Conservation (phyloP, 1,140 invertebrate genomes). For the Heliconius melpomene region DNA sequence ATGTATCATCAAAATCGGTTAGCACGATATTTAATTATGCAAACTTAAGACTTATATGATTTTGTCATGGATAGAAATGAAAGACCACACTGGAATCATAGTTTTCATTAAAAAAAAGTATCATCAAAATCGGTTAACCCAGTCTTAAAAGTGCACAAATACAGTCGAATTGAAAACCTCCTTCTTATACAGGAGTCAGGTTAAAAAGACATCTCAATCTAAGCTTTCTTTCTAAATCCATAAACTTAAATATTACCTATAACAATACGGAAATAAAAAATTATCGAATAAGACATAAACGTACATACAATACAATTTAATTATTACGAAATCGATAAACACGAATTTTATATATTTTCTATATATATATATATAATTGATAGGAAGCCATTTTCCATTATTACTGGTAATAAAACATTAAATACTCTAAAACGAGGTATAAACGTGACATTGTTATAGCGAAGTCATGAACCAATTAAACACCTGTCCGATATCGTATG, state of each 20-base stretch:
- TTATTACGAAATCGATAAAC: constrained; percentile 3
- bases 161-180: too few relatives aligned
- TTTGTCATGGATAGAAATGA: too few relatives aligned
- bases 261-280: neutral
- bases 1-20: too few relatives aligned
- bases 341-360: constrained; percentile 10
- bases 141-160: too few relatives aligned
- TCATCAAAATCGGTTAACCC: too few relatives aligned
- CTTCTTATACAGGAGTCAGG: too few relatives aligned
- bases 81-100: too few relatives aligned
- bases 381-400: constrained; percentile 44
- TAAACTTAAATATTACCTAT: neutral
- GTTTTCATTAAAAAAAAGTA: too few relatives aligned
- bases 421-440: constrained; percentile 26
- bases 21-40: too few relatives aligned
- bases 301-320: constrained; percentile 3
- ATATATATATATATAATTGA: constrained; percentile 31
- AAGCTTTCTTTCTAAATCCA: neutral
- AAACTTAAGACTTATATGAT: too few relatives aligned
- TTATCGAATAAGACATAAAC: neutral
- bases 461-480: constrained; percentile 51
- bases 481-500: constrained; percentile 41
- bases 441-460: constrained; percentile 50
- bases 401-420: constrained; percentile 33
- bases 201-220: neutral